Base-by-base conservation (phyloP, 2,113 vertebrate species). In the Galemys pyrenaicus region DNA sequence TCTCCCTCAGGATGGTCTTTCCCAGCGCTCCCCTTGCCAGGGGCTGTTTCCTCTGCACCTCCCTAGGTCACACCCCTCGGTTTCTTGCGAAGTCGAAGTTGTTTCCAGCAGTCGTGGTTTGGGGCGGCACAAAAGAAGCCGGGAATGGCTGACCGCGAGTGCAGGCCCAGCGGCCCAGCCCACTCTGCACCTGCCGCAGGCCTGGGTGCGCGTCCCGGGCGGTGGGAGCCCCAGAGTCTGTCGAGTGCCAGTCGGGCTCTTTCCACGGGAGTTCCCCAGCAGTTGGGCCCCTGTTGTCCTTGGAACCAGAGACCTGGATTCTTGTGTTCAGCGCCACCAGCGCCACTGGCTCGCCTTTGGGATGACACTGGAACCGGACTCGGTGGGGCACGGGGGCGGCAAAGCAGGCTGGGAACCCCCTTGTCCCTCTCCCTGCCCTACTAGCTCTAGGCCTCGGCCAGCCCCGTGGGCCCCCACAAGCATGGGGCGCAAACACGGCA, bases 11-110 rank as follows among this genome's bases (percentile, higher is more conserved):
- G 56, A 62, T 77, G 5, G 0, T 22, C 67, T 65, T 78, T 82
- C 41, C 92, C 95, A 93, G 51, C 70, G 19, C 75, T 77, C 9
- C 30, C 77, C 95, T 96, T 95, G 92, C 96, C 19, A 15, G 20
- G 3, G 54, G 54, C 67, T 96, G 1, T 95, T 92, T 95, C 88
- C 32, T 44, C 19, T 62, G 89, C 64, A 17, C 80, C 74, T 58
- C 91, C 71, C 94, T 84, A 51, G 62, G 60, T 60, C 85, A 91
- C 94, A 74, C 94, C 91, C 78, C 35, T 44, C 0, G 5, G 7
- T 65, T 64, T 92, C 87, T 83, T 89, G 44, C 60, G 91, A 73
- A 85, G 73, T 3, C 60, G 91, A 73, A 85, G 73, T 3, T 65
- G 37, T 86, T 88, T 82, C 16, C 16, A 49, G 6, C 54, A 37